Evolutionary conservation across 2,797 vertebrate species (phyloP).

Genomic region (Onychomys leucogaster): DNA sequence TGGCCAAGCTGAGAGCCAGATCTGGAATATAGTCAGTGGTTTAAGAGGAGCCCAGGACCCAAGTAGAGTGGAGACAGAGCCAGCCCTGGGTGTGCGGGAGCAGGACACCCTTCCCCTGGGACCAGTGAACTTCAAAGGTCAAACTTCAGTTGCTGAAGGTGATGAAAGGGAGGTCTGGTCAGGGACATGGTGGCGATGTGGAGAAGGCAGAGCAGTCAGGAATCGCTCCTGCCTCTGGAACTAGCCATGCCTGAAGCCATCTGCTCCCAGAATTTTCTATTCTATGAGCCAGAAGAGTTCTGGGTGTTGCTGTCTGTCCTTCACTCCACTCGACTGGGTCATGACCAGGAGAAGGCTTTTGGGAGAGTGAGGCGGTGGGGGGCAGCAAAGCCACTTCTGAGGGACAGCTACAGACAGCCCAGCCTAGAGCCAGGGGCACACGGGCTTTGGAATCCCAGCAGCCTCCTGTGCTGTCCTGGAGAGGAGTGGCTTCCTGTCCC

Average conservation of each 20-base stretch:
- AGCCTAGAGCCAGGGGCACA: neutral
- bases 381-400: neutral
- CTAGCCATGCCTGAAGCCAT: conserved; percentile 45
- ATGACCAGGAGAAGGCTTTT: neutral
- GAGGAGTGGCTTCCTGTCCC: neutral
- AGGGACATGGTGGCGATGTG: neutral
- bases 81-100: neutral
- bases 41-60: neutral
- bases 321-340: too few relatives aligned
- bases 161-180: neutral
- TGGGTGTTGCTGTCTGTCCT: neutral
- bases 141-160: neutral
- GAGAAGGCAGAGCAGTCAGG: neutral
- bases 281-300: neutral
- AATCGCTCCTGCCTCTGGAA: conserved; percentile 4
- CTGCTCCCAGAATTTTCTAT: neutral
- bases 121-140: neutral
- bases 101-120: neutral
- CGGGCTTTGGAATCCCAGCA: neutral
- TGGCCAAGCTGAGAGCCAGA: neutral
- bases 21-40: neutral
- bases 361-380: too few relatives aligned
- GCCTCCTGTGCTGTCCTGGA: neutral
- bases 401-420: neutral
- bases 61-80: neutral